These are phyloP conservation scores for Brachycybe producta DNA, from an alignment of 2,888 invertebrate genomes.

Conservation along the genomic window DNA sequence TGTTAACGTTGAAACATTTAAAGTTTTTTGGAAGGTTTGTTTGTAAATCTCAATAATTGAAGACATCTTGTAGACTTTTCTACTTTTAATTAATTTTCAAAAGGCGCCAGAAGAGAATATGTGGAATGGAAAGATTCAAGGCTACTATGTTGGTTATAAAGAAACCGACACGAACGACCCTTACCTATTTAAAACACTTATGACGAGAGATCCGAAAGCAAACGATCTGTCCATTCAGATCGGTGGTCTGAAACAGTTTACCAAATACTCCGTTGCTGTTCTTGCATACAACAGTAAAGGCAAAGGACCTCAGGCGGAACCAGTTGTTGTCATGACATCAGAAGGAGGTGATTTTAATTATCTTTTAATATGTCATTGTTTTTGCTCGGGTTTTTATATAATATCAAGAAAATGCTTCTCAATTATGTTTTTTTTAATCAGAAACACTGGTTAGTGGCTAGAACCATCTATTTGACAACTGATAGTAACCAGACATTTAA, in stretches of 20 bases:
- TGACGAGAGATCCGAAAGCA: slow-evolving; percentile 3
- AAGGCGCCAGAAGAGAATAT: slow-evolving; percentile 15
- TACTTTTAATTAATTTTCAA: not conserved
- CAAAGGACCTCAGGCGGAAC: slow-evolving; percentile 14
- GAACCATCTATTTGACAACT: no score
- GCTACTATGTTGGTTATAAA: slow-evolving; percentile 17
- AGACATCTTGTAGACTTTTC: not conserved
- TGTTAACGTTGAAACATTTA: slow-evolving; percentile 31
- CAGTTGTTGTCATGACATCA: slow-evolving; percentile 17
- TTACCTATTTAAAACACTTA: slow-evolving; percentile 14
- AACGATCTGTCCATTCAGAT: slow-evolving; percentile 13
- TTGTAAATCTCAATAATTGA: not conserved
- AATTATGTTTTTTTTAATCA: no score
- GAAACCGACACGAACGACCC: slow-evolving; percentile 9
- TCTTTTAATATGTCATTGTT: not conserved
- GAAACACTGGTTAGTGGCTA: no score
- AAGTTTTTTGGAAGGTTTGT: slow-evolving; percentile 33
- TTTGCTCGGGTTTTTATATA: not conserved
- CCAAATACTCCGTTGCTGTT: slow-evolving; percentile 18
- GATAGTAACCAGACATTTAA: no score
- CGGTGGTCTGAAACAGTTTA: slow-evolving; percentile 16
- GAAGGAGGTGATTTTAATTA: slow-evolving; percentile 19
- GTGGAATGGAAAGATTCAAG: slow-evolving; percentile 19
- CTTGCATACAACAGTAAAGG: slow-evolving; percentile 17
- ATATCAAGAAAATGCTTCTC: no score